These are phyloP conservation scores for Rallus limicola DNA, from an alignment of 2,113 vertebrate genomes.

Conservation along the genomic window DNA sequence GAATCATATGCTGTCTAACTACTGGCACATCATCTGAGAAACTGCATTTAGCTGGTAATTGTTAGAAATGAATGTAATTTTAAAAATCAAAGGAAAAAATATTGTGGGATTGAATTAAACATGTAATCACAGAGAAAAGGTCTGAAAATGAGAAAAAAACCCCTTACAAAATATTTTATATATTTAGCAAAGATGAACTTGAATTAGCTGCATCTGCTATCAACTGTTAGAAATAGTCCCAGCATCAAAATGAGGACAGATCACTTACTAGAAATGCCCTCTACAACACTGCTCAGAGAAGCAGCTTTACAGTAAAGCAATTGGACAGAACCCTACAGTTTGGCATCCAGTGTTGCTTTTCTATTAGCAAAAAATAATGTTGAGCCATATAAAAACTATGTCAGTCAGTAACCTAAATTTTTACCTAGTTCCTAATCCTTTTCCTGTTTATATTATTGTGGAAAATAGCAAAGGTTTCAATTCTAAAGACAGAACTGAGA, in stretches of 20 bases:
- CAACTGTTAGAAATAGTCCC: background rate
- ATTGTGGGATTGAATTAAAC: background rate
- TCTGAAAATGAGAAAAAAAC: background rate
- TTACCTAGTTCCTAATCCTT: background rate
- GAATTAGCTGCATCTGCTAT: background rate
- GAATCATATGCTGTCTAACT: background rate
- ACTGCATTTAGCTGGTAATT: background rate
- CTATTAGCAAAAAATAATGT: background rate
- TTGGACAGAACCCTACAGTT: background rate
- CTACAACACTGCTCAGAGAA: background rate
- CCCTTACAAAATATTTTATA: background rate
- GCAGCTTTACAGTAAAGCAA: background rate
- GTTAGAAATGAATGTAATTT: background rate
- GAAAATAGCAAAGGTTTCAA: rapidly evolving
- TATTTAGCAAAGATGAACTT: background rate
- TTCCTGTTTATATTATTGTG: background rate
- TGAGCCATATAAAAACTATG: background rate
- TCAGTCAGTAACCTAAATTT: background rate
- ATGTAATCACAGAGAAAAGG: background rate
- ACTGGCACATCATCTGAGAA: background rate
- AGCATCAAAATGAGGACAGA: background rate
- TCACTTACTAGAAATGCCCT: background rate
- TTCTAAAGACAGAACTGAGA: background rate
- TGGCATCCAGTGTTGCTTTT: background rate
- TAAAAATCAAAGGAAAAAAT: background rate